Evolutionary conservation across 2,888 invertebrate genomes (phyloP).

Genomic region (Balanococcus diminutus): DNA sequence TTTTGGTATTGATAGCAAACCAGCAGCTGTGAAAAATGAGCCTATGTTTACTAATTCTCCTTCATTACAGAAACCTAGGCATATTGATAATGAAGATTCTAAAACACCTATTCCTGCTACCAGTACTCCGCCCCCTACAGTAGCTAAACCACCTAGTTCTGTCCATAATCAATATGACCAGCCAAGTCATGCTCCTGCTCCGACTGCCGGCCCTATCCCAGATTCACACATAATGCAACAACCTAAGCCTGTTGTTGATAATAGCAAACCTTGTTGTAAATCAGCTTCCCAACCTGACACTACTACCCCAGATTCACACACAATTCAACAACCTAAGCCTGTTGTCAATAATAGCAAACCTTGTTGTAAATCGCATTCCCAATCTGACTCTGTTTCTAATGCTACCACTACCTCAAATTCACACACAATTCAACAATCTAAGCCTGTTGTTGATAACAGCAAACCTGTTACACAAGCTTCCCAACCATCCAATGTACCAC

Average conservation of each 20-base stretch:
- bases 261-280: neutral
- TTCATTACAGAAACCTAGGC: neutral
- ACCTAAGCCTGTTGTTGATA: neutral
- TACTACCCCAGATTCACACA: neutral
- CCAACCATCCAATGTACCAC: neutral
- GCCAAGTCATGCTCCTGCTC: neutral
- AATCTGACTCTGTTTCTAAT: neutral
- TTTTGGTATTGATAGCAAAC: neutral
- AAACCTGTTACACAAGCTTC: too few species aligned
- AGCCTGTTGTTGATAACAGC: neutral
- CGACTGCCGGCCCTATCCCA: neutral
- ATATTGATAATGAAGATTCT: neutral
- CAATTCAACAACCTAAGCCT: neutral
- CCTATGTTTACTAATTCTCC: too few species aligned
- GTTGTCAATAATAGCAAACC: neutral
- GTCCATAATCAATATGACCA: too few species aligned
- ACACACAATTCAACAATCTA: neutral
- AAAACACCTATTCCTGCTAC: neutral
- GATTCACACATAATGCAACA: neutral
- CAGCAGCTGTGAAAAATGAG: too few species aligned
- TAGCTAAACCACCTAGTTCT: neutral
- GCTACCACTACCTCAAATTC: neutral
- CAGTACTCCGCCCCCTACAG: neutral
- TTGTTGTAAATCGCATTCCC: too few species aligned
- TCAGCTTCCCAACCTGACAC: neutral